Evolutionary conservation across 1,140 invertebrate genomes (phyloP), one percentile per base, ranked within the genome.

Genomic region (Drosophila repletoides): DNA sequence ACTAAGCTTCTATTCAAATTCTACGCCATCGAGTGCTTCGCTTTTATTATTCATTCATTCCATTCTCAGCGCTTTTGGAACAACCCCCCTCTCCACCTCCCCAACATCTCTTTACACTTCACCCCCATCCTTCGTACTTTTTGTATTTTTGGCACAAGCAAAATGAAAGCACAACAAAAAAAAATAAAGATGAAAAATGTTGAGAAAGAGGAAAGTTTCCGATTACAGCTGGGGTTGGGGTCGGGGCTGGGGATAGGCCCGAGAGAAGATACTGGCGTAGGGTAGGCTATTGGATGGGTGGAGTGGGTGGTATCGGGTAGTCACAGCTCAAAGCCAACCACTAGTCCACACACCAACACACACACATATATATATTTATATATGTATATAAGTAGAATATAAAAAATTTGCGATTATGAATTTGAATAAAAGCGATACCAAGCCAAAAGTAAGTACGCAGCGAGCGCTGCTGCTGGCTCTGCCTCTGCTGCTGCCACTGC

Each of bases 321-420:
- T 19, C 70, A 45, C 70, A 55, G 69, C 40, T 74, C 70, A 83
- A 83, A 77, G 79, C 73, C 60, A 83, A 73, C 66, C 77, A 71
- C 79, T 77, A 71, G 73, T 83, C 66, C 51, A 38, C 33, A 34
- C 59, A 26, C 31, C 3, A 28, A 21, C 15, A 46, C 19, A 38
- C 45, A 29, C 41, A 28, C 29, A 26, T 14, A 40, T 38, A 31
- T 36, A 31, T 33, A 29, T 28, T 58, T 51, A 63, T 33, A 38
- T 31, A 46, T 86, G 67, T 86, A 72, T 72, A 86, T 80, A 86
- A 86, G 80, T 76, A 86, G 76, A 80, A 86, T 86, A 86, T 86
- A 88, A 88, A 88, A 88, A 88, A 77, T 88, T 86, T 88, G 86
- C 86, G 80, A 88, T 88, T 88, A 88, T 88, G 86, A 88, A 88